phyloP scores from a whole-genome alignment of 2,113 vertebrate species.

The Mandrillus leucophaeus region DNA sequence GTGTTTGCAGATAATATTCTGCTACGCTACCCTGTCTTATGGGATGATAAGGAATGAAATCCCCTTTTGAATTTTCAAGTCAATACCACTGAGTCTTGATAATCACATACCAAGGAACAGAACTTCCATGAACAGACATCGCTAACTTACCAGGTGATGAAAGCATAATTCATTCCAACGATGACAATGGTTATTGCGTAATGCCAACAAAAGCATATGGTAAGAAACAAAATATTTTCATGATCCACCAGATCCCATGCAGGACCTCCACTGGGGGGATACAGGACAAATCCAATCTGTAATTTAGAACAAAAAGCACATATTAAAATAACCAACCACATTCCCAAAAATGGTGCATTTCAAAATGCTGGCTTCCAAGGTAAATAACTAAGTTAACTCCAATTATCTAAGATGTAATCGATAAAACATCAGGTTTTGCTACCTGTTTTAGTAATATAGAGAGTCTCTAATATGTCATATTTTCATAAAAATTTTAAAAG shows the following conservation, averaged over 20 bases:
- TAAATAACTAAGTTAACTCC: not conserved
- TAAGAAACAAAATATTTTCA: slow-evolving; percentile 92
- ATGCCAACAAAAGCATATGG: slow-evolving; percentile 96
- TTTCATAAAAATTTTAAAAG: not conserved
- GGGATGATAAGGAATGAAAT: not conserved
- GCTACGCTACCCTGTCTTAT: not conserved
- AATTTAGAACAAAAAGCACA: slow-evolving; percentile 63
- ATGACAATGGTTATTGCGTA: slow-evolving; percentile 88
- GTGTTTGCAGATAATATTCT: not conserved
- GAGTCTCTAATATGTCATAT: not conserved
- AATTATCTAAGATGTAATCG: not conserved
- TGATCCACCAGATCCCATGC: slow-evolving; percentile 92
- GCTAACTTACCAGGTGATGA: slow-evolving; percentile 91
- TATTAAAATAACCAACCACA: not conserved
- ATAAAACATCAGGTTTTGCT: not conserved
- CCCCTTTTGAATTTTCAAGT: not conserved
- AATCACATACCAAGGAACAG: not conserved
- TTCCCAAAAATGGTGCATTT: not conserved
- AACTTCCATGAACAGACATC: not conserved
- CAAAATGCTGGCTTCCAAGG: not conserved
- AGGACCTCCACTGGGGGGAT: slow-evolving; percentile 87
- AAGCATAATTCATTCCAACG: slow-evolving; percentile 86
- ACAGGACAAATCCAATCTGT: slow-evolving; percentile 96
- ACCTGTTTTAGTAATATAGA: not conserved
- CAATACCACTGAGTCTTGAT: not conserved